Base-by-base conservation (phyloP, 2,797 vertebrate genomes). In the Setipinna tenuifilis region DNA sequence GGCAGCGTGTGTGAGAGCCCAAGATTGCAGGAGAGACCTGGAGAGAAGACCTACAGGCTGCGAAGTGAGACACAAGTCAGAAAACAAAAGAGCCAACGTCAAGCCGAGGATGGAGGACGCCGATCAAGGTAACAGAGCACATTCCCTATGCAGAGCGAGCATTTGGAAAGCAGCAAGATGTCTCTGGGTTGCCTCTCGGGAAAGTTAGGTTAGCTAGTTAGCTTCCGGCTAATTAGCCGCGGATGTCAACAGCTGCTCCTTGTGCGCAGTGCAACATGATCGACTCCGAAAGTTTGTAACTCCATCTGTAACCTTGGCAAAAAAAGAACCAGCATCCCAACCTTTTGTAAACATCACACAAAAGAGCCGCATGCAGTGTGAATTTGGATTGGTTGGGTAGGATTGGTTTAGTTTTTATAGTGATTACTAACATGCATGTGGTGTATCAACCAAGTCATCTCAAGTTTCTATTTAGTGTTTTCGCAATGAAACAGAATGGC, bases 71-170 rank as follows among this genome's bases (percentile, higher is more conserved):
- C 89, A 87, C 68, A 10, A 62, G 11, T 10, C 35, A 82, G 83
- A 89, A 89, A 86, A n/a, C n/a, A n/a, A 87, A 68, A 35, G 85
- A 28, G 16, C 11, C 83, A 46, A 68, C 81, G 3, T 44, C 71
- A 21, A 83, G 50, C 68, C 28, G 2, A 92, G 90, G 23, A 96
- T 96, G 95, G 95, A 95, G 86, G 92, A 93, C 81, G 87, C 91
- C 86, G 91, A 93, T 6, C 91, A 94, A 94, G 95, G 95, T 96
- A 95, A 92, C 44, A 28, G 58, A 71, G 6, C 12, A 0, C 0
- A 58, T 81, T 82, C 46, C 6, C 25, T 23, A 4, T 54, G 0
- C 2, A 9, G 7, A 83, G n/a, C 12, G 62, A 10, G 46, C 7
- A 6, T 46, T 75, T 25, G 10, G 23, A 57, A 14, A 21, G 44